These are phyloP conservation scores for Lagocephalus sceleratus DNA, from an alignment of 2,797 vertebrate genomes.

Conservation along the genomic window DNA sequence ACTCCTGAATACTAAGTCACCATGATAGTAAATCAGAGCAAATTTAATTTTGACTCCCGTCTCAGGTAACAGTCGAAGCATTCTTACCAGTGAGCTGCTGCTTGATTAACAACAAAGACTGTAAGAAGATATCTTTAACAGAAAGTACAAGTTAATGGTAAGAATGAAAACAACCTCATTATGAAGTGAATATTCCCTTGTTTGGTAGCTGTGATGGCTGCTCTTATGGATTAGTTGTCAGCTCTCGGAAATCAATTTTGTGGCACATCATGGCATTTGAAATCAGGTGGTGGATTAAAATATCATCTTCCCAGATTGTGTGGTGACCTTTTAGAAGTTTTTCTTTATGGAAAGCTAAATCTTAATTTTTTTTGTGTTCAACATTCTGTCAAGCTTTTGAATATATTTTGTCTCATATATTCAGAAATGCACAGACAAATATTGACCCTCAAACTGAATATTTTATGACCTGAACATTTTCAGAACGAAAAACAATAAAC, in stretches of 20 bases:
- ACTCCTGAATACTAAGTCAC: conserved; percentile 27
- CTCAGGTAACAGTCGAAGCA: conserved; percentile 22
- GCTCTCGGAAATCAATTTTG: conserved; percentile 2
- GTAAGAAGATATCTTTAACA: neutral
- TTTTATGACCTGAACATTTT: neutral
- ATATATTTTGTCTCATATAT: neutral
- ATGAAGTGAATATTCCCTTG: neutral
- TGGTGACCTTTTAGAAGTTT: conserved; percentile 1
- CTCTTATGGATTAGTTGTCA: conserved; percentile 3
- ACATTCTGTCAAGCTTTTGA: neutral
- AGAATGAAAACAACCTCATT: neutral
- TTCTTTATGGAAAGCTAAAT: conserved; percentile 6
- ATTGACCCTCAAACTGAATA: neutral
- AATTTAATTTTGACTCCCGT: conserved; percentile 26
- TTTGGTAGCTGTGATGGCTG: neutral
- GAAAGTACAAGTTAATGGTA: neutral
- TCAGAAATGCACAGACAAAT: neutral
- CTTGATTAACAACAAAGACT: conserved; percentile 7
- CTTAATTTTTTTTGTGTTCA: conserved; percentile 1
- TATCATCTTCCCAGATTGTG: neutral
- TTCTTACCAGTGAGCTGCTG: conserved; percentile 1
- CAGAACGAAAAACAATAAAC: neutral
- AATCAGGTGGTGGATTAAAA: conserved; percentile 4
- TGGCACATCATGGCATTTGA: neutral
- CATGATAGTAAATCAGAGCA: conserved; percentile 36